These are phyloP conservation scores for Mycetomoellerius zeteki DNA, from an alignment of 1,140 invertebrate genomes.

Conservation along the genomic window DNA sequence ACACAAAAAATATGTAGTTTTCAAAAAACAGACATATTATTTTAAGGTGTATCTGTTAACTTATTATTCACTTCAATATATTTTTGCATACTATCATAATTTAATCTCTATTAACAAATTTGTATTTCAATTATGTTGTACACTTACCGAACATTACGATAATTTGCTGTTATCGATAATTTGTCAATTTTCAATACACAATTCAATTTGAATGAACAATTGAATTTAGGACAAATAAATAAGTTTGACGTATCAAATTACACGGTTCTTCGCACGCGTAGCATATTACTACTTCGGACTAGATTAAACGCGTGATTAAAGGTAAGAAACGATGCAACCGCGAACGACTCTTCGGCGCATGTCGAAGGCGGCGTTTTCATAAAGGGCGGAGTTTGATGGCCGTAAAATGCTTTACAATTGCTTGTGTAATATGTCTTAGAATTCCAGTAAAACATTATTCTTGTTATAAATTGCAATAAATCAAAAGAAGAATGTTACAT, in stretches of 20 bases:
- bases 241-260: constrained; percentile 20
- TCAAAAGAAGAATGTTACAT: background rate
- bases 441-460: constrained; percentile 5
- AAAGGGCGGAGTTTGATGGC: constrained; percentile 78
- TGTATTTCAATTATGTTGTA: background rate
- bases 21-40: background rate
- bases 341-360: constrained; percentile 74
- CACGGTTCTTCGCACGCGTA: constrained; percentile 24
- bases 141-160: constrained; percentile 73
- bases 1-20: background rate
- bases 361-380: constrained; percentile 75
- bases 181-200: background rate
- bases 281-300: constrained; percentile 36
- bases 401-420: constrained; percentile 57
- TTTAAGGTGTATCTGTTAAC: background rate
- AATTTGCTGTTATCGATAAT: background rate
- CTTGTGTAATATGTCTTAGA: background rate
- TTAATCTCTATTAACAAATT: background rate
- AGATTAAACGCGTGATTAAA: constrained; percentile 65
- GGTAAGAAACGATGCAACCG: constrained; percentile 59
- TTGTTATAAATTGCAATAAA: background rate
- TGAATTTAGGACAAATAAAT: background rate
- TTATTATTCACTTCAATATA: background rate
- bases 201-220: background rate
- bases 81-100: background rate